Evolutionary conservation across 2,888 invertebrate genomes (phyloP).

Genomic region (Idaea dimidiata): DNA sequence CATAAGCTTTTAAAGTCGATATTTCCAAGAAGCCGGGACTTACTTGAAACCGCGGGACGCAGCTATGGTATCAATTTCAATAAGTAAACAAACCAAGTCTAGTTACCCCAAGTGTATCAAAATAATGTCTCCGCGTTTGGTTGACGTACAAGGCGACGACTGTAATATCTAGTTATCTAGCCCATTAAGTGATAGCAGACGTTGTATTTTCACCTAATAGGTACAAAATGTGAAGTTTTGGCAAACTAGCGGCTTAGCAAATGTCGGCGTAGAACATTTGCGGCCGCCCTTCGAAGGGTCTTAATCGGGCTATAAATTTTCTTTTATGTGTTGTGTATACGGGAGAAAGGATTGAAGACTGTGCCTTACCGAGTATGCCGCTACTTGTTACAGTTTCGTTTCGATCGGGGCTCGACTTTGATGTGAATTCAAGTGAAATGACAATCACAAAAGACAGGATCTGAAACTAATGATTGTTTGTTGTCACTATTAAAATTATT

Average conservation of each 20-base stretch:
- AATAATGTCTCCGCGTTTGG: not conserved
- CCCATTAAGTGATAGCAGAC: conserved; percentile 26
- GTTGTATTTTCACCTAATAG: conserved; percentile 26
- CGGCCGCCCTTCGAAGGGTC: conserved; percentile 60
- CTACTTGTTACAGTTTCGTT: conserved; percentile 20
- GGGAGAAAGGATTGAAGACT: conserved; percentile 37
- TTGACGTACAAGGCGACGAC: not conserved
- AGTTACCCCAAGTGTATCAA: conserved; percentile 7
- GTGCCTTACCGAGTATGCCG: conserved; percentile 25
- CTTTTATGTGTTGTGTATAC: conserved; percentile 60
- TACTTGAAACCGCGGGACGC: no score
- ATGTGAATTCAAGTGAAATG: conserved; percentile 17
- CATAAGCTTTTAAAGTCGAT: no score
- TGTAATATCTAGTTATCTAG: conserved; percentile 10
- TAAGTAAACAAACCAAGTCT: not conserved
- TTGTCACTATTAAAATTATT: no score
- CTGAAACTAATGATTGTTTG: no score
- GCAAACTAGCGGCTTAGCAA: conserved; percentile 57
- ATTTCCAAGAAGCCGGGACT: no score
- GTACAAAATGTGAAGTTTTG: conserved; percentile 41
- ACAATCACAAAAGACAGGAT: not conserved
- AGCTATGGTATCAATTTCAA: not conserved
- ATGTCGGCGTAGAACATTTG: conserved; percentile 61
- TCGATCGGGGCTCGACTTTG: conserved; percentile 14
- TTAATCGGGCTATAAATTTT: conserved; percentile 69